Base-by-base conservation (phyloP, 2,888 invertebrate genomes). In the Gisinianus flammeolus region DNA sequence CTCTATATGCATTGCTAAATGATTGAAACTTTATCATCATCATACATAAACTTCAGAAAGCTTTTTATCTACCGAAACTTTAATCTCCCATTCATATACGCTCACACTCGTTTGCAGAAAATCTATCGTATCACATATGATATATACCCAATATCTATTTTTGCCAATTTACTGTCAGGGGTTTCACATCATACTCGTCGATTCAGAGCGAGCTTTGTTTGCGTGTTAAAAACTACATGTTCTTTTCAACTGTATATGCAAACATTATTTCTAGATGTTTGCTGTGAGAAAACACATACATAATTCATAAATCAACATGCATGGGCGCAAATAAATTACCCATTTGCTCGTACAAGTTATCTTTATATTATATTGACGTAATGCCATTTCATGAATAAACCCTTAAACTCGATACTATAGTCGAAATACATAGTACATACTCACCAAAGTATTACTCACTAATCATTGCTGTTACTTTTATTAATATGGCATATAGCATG, bases 251-350 rank as follows among this genome's bases (percentile, higher is more conserved):
- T n/a, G n/a, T n/a, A n/a, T n/a, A n/a, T n/a, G 19, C 44, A 44
- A 44, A 44, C 2, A 44, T 44, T 44, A 44, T 2, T 44, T 44
- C 19, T 16, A 44, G 12, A 6, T 19, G 12, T 44, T 44, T 16
- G 30, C 10, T 30, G 66, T 30, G 26, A 66, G 30, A 28, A 28
- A 28, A 66, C 19, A 66, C 66, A 19, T 72, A 52, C 30, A 56
- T 72, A 72, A 72, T 72, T 72, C 72, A 72, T 72, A 56, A 19
- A 56, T 28, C 30, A 72, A 58, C 30, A 72, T n/a, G 56, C 31
- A 28, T 56, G 58, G 28, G 26, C 31, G 30, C 26, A 56, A 72
- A 72, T 72, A 72, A 72, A 72, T 56, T 31, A 58, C n/a, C 54
- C 30, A 26, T 52, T 54, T 52, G 8, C 10, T 66, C 52, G 44